Evolutionary conservation across 2,797 vertebrate genomes (phyloP).

Genomic region (Pyrocephalus nanus): DNA sequence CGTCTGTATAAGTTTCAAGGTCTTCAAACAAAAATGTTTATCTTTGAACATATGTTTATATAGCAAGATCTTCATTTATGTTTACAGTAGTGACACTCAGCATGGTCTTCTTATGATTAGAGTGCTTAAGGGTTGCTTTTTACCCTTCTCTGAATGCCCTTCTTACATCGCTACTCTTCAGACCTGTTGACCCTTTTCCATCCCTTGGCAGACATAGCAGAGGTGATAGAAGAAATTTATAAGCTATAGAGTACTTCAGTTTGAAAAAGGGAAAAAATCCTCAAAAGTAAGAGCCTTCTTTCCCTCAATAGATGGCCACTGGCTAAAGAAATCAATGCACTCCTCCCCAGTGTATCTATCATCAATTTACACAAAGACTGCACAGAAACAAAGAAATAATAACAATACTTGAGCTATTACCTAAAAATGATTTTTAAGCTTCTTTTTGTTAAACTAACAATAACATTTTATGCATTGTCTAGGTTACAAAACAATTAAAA

Average conservation of each 20-base stretch:
- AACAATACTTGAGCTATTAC: background rate
- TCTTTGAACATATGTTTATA: background rate
- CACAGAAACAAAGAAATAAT: background rate
- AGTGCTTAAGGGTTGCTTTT: background rate
- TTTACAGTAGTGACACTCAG: background rate
- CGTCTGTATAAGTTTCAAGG: background rate
- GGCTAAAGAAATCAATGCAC: background rate
- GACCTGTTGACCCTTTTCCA: background rate
- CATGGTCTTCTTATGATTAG: background rate
- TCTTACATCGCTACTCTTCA: background rate
- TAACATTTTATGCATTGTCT: background rate
- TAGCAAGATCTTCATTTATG: background rate
- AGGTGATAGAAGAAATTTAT: background rate
- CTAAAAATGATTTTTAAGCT: background rate
- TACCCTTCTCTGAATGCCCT: background rate
- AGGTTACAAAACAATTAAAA: background rate
- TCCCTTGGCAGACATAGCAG: background rate
- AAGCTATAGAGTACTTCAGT: background rate
- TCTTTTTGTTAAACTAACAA: background rate
- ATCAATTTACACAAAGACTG: slow-evolving; percentile 1
- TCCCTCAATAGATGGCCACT: background rate
- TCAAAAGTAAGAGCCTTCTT: background rate
- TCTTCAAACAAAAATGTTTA: background rate
- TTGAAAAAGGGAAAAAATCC: background rate
- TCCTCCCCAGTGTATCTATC: background rate